Evolutionary conservation across 2,113 vertebrate species (phyloP).

Genomic region (Pygoscelis adeliae): DNA sequence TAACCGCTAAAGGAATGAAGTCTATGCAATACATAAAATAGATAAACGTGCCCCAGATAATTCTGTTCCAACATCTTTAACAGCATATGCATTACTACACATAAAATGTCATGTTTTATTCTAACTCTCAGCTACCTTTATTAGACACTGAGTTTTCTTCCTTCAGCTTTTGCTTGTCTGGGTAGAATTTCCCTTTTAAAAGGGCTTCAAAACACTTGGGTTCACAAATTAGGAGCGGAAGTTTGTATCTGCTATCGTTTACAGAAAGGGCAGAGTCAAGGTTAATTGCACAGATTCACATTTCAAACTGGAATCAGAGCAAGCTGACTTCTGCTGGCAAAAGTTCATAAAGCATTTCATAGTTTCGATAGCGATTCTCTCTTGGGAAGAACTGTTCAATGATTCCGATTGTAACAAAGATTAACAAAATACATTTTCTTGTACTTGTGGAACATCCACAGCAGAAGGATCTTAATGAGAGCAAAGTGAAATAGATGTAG

Average conservation of each 20-base stretch:
- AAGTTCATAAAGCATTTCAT: neutral
- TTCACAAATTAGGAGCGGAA: neutral
- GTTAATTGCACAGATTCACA: conserved; percentile 7
- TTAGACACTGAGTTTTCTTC: neutral
- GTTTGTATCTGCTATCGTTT: neutral
- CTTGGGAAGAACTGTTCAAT: neutral
- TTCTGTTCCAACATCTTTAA: neutral
- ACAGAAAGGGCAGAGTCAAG: neutral
- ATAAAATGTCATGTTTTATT: neutral
- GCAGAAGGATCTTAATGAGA: neutral
- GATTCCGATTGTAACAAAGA: neutral
- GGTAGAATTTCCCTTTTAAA: neutral
- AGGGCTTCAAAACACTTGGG: neutral
- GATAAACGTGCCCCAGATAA: neutral
- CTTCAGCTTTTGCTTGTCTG: neutral
- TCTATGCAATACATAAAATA: neutral
- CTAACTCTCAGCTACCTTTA: neutral
- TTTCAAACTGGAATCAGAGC: neutral
- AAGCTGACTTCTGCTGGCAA: neutral
- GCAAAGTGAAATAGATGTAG: neutral
- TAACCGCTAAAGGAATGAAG: neutral
- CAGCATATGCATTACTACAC: neutral
- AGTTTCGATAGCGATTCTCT: neutral
- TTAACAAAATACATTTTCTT: neutral
- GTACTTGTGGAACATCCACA: neutral